Evolutionary conservation across 2,113 vertebrate genomes (phyloP).

Genomic region (Archilochus colubris): DNA sequence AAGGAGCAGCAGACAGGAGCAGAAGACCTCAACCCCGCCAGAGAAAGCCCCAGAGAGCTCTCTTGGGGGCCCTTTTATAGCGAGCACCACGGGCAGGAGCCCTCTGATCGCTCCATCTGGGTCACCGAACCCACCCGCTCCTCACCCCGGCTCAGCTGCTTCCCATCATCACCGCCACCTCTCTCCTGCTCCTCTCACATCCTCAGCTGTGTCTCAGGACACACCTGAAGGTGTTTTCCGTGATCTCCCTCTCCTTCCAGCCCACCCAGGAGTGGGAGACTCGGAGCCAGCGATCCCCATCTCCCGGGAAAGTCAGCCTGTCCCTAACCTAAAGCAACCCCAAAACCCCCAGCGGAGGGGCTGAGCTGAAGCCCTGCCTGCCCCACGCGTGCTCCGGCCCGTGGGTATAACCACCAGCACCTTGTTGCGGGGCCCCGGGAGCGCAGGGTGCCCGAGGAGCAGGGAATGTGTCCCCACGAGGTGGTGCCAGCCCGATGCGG

Average conservation of each 20-base stretch:
- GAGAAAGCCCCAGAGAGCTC: no score
- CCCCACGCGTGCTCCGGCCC: neutral
- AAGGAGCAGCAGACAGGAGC: no score
- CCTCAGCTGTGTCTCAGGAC: neutral
- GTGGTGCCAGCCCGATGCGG: neutral
- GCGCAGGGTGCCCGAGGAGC: neutral
- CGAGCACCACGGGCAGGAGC: no score
- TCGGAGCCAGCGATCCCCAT: fast-evolving
- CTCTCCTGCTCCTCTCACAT: no score
- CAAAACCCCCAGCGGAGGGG: neutral
- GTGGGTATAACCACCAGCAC: fast-evolving
- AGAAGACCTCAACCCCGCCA: no score
- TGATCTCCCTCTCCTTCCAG: neutral
- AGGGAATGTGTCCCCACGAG: neutral
- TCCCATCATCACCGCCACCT: no score
- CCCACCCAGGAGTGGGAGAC: neutral
- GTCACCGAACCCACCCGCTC: no score
- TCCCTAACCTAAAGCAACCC: neutral
- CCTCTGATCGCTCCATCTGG: no score
- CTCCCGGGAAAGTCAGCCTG: neutral
- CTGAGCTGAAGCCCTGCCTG: neutral
- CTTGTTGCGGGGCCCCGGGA: fast-evolving
- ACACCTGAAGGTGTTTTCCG: neutral
- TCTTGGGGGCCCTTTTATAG: no score
- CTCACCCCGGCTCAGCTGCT: neutral